Evolutionary conservation across 1,140 invertebrate species (phyloP), one percentile per base, ranked within the genome.

Genomic region (Diploscapter pachys): DNA sequence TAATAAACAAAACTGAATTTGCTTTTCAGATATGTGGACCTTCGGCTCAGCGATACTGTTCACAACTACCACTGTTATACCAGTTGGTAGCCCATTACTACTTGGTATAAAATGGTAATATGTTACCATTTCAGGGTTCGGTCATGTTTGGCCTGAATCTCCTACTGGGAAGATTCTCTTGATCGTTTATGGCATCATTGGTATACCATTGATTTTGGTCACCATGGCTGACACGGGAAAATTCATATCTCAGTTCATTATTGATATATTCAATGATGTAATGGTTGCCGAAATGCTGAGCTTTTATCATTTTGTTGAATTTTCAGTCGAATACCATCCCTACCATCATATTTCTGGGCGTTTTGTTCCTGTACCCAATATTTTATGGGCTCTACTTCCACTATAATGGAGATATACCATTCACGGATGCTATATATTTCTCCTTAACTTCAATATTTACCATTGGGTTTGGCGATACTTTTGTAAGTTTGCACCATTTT

Each of bases 171-270:
- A 70, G 31, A 75, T 78, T 11, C 62, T 72, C 6, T 8, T 78
- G 5, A 64, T 78, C 51, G 64, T 65, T 8, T 78, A 78, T 63
- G 76, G 75, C 9, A 5, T 78, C 9, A 62, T 78, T 5, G 76
- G 76, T 3, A 78, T 78, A 49, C 76, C 76, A 4, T 49, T 78
- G 52, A 63, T 65, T 64, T 65, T 78, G 53, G 76, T 78, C 3
- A 75, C 76, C 8, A 75, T 78, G 76, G 76, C 76, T 2, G 76
- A 78, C 61, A 71, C 75, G 11, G 75, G 75, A 49, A 76, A 76
- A 55, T 76, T 76, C 57, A 64, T 76, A 6, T 49, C 55, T 9
- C 72, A 78, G 48, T 63, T 78, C 50, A 63, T 75, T 4, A 67
- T 59, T 8, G 62, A 61, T 6, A 59, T 78, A 31, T 74, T 75